phyloP scores from a whole-genome alignment of 2,888 invertebrate species.

The Dromius quadrimaculatus region DNA sequence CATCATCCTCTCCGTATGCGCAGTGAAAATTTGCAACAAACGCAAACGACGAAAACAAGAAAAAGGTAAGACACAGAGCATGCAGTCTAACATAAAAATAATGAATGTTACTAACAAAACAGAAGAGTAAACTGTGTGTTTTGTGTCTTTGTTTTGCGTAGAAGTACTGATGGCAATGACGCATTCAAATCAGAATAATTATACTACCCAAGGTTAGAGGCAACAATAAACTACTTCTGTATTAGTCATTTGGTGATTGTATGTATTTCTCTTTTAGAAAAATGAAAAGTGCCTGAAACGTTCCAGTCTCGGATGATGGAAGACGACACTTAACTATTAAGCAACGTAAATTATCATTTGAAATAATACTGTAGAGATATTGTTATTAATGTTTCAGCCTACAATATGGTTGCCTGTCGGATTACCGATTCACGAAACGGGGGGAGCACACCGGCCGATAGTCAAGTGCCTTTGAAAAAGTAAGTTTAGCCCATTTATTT shows the following conservation, averaged over 20 bases:
- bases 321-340: slow-evolving; percentile 49
- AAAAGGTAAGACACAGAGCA: slow-evolving; percentile 82
- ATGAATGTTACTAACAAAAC: slow-evolving; percentile 30
- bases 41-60: slow-evolving; percentile 96
- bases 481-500: slow-evolving; percentile 71
- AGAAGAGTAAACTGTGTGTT: slow-evolving; percentile 39
- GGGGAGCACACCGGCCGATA: slow-evolving; percentile 83
- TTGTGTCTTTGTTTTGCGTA: slow-evolving; percentile 47
- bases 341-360: slow-evolving; percentile 46
- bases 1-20: slow-evolving; percentile 96
- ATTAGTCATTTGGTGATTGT: slow-evolving; percentile 43
- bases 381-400: slow-evolving; percentile 79
- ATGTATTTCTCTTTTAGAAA: slow-evolving; percentile 50
- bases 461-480: slow-evolving; percentile 99
- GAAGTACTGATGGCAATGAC: slow-evolving; percentile 52
- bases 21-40: slow-evolving; percentile 98
- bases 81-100: background rate
- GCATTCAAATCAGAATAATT: slow-evolving; percentile 52
- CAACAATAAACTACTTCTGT: slow-evolving; percentile 20
- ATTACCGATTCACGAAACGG: slow-evolving; percentile 94
- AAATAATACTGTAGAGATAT: slow-evolving; percentile 50
- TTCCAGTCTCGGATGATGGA: slow-evolving; percentile 51
- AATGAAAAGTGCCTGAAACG: slow-evolving; percentile 51
- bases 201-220: slow-evolving; percentile 52
- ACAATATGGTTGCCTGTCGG: slow-evolving; percentile 98